Conservation (phyloP, 1,140 invertebrate species). For the Zophobas atratus region DNA sequence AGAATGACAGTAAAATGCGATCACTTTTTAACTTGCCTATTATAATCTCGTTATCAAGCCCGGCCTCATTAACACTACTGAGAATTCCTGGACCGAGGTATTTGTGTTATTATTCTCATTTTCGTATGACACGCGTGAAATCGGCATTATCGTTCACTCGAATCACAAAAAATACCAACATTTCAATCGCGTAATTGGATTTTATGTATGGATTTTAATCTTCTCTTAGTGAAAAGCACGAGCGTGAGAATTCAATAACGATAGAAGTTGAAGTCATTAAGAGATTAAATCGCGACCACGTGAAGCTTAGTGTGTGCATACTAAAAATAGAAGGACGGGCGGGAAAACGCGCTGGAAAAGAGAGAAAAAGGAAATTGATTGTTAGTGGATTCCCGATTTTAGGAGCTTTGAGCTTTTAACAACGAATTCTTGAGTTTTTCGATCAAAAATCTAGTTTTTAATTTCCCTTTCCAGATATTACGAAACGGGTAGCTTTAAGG, state of each 20-base stretch:
- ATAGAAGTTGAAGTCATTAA: slow-evolving; percentile 21
- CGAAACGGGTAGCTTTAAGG: slow-evolving; percentile 98
- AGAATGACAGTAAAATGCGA: too few relatives aligned
- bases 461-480: slow-evolving; percentile 86
- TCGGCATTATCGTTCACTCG: slow-evolving; percentile 8
- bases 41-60: too few relatives aligned
- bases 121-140: slow-evolving; percentile 5
- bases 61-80: too few relatives aligned
- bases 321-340: background rate
- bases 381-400: background rate
- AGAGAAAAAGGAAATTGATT: background rate
- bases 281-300: slow-evolving; percentile 27
- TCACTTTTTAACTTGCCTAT: too few relatives aligned
- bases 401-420: background rate
- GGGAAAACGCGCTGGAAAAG: background rate
- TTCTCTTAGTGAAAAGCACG: slow-evolving; percentile 1
- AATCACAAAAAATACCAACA: slow-evolving; percentile 16
- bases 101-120: background rate
- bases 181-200: slow-evolving; percentile 26
- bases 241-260: slow-evolving; percentile 18
- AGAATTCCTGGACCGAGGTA: too few relatives aligned
- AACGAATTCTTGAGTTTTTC: too few relatives aligned
- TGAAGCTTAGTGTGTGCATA: slow-evolving; percentile 9
- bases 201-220: slow-evolving; percentile 8
- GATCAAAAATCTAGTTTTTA: background rate